Percentiles rank a stretch among this genome's conserved stretches.
phyloP scores from a whole-genome alignment of 2,113 vertebrate genomes.

The Nipponia nippon region DNA sequence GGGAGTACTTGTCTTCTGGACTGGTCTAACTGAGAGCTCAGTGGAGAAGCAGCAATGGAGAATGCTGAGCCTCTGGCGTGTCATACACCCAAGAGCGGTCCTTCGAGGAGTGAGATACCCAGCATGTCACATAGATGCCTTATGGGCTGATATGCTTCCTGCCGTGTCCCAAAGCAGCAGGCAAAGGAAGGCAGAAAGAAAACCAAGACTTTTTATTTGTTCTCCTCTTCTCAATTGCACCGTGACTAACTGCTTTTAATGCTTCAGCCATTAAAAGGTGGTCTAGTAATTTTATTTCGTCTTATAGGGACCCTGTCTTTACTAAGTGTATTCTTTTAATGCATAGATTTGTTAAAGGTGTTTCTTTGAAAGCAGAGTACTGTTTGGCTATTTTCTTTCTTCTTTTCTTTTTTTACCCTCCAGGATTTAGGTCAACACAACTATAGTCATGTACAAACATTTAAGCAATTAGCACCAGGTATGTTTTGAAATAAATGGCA shows the following conservation, averaged over 20 bases:
- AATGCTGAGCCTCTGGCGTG: background rate
- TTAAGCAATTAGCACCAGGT: background rate
- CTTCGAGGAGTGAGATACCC: background rate
- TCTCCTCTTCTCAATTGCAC: background rate
- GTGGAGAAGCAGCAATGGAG: background rate
- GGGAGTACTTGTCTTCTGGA: background rate
- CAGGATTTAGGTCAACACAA: background rate
- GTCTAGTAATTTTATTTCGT: background rate
- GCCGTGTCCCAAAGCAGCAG: background rate
- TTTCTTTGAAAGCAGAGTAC: background rate
- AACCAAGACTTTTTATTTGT: background rate
- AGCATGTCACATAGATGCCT: fast-evolving
- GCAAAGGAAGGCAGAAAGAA: background rate
- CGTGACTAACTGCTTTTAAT: too few species aligned
- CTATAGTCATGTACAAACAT: background rate
- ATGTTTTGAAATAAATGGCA: background rate
- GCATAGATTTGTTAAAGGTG: background rate
- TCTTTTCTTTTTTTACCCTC: background rate
- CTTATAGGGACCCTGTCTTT: background rate
- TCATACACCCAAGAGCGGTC: background rate
- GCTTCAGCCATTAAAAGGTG: background rate
- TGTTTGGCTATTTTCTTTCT: background rate
- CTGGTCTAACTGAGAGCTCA: background rate
- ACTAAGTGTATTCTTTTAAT: background rate
- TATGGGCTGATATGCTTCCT: background rate